Conservation (phyloP, 2,888 invertebrate genomes). For the Tillus elongatus region DNA sequence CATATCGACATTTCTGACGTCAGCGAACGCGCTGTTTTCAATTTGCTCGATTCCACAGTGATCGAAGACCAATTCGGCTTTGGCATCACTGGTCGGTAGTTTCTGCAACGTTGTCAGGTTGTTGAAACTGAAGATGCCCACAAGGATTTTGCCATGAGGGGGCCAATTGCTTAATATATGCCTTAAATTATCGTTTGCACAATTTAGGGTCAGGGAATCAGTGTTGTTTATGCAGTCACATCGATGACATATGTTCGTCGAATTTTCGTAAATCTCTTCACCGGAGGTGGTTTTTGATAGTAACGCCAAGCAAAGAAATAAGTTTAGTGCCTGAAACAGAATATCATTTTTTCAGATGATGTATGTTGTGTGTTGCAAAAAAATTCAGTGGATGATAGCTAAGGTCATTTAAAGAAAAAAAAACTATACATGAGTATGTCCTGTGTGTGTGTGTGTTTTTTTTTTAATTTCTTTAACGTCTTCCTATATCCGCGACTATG, state of each 20-base stretch:
- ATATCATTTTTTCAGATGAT: too few relatives aligned
- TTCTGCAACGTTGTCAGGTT: conserved; percentile 44
- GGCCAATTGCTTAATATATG: conserved; percentile 39
- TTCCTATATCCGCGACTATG: too few relatives aligned
- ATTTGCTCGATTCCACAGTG: conserved; percentile 47
- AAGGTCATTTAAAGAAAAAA: too few relatives aligned
- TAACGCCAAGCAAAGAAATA: too few relatives aligned
- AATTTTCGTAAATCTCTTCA: conserved; percentile 25
- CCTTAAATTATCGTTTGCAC: conserved; percentile 26
- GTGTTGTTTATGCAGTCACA: conserved; percentile 29
- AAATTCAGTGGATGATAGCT: too few relatives aligned
- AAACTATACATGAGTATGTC: too few relatives aligned
- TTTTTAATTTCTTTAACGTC: too few relatives aligned
- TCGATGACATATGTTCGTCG: conserved; percentile 23
- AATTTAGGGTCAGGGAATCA: conserved; percentile 30
- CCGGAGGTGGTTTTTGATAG: too few relatives aligned
- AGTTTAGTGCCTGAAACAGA: too few relatives aligned
- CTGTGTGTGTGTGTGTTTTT: too few relatives aligned
- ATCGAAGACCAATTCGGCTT: conserved; percentile 46
- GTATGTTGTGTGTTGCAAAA: too few relatives aligned
- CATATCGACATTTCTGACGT: conserved; percentile 44
- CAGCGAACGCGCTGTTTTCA: conserved; percentile 46
- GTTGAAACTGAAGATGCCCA: conserved; percentile 51
- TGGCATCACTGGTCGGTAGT: conserved; percentile 42
- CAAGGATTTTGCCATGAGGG: conserved; percentile 34